These are phyloP conservation scores for Orthochromis malagaraziensis DNA, from an alignment of 2,113 vertebrate genomes.

Conservation along the genomic window DNA sequence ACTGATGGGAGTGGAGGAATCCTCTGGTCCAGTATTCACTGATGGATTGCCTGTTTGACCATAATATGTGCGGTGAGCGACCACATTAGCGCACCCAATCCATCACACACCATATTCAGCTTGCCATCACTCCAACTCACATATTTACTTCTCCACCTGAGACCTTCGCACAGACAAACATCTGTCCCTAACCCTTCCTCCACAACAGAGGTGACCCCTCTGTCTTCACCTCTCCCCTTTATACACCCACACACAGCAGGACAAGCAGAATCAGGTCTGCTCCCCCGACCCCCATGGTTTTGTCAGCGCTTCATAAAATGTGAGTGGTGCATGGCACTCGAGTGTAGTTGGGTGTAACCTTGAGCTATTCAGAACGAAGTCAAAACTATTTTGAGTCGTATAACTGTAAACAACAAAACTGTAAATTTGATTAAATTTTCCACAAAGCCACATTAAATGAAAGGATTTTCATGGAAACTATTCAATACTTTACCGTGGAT, in stretches of 20 bases:
- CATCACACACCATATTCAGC: constrained; percentile 46
- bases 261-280: constrained; percentile 7
- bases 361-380: neutral
- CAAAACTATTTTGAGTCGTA: neutral
- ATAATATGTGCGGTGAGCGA: constrained; percentile 58
- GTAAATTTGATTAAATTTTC: neutral
- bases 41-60: constrained; percentile 62
- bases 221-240: constrained; percentile 46
- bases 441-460: neutral
- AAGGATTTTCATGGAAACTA: neutral
- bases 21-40: constrained; percentile 41
- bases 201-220: constrained; percentile 51
- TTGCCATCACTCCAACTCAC: constrained; percentile 35
- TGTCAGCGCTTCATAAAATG: constrained; percentile 19
- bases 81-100: constrained; percentile 63
- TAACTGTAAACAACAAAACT: neutral
- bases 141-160: constrained; percentile 58
- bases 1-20: constrained; percentile 42
- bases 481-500: neutral
- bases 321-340: neutral
- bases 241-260: constrained; percentile 55
- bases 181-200: constrained; percentile 52
- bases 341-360: constrained; percentile 25
- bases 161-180: constrained; percentile 40
- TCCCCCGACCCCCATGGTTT: neutral